phyloP scores from a whole-genome alignment of 2,113 vertebrate species.

The Marcusenius ussheri region DNA sequence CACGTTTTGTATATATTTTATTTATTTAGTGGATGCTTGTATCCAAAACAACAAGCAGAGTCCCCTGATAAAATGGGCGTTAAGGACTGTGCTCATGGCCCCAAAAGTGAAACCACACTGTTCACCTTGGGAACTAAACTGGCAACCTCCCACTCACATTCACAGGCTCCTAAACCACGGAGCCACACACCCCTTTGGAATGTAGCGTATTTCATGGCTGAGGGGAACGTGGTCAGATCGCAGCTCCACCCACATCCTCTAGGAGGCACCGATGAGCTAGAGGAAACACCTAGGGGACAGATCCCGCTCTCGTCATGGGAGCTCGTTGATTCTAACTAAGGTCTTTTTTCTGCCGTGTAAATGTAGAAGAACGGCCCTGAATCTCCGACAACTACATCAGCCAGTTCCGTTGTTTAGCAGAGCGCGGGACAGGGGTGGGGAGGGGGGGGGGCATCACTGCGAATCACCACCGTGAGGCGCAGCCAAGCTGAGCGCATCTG shows the following conservation, averaged over 20 bases:
- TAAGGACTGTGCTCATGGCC: neutral
- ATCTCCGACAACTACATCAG: slow-evolving; percentile 66
- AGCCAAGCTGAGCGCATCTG: slow-evolving; percentile 58
- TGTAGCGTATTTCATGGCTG: neutral
- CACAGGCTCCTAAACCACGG: neutral
- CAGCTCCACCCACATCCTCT: neutral
- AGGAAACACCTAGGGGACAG: slow-evolving; percentile 39
- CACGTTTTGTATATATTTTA: neutral
- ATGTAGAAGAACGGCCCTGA: slow-evolving; percentile 52
- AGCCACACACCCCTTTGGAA: neutral
- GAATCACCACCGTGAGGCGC: slow-evolving; percentile 61
- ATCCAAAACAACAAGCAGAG: neutral
- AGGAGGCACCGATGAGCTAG: neutral
- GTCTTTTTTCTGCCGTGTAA: slow-evolving; percentile 64
- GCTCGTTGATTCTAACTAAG: slow-evolving; percentile 66
- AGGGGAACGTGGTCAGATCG: neutral
- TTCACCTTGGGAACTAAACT: neutral
- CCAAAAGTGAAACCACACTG: neutral
- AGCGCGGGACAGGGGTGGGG: slow-evolving; percentile 55
- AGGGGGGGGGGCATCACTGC: slow-evolving; percentile 63
- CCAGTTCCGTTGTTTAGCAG: slow-evolving; percentile 55
- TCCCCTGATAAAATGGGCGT: neutral
- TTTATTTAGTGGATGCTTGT: neutral
- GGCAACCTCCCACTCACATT: neutral
- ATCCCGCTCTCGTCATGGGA: slow-evolving; percentile 51